phyloP scores from a whole-genome alignment of 2,888 invertebrate genomes.

The Yponomeuta malinellus region DNA sequence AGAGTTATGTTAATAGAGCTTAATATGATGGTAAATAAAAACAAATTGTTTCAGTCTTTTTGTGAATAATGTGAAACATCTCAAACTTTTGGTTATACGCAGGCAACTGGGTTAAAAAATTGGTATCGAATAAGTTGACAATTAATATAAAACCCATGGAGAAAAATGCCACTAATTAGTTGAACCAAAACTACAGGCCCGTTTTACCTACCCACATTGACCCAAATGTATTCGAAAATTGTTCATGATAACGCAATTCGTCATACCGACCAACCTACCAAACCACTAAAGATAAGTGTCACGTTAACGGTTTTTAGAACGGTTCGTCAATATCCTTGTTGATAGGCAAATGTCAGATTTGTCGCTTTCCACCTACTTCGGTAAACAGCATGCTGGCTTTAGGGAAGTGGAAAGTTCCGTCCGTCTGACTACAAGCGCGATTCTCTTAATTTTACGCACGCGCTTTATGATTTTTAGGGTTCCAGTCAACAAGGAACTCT shows the following conservation, averaged over 20 bases:
- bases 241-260: not conserved
- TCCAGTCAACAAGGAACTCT: too few species aligned
- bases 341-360: not conserved
- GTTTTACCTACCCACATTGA: not conserved
- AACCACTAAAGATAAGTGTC: not conserved
- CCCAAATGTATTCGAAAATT: not conserved
- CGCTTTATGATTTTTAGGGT: too few species aligned
- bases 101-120: too few species aligned
- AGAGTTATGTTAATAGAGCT: too few species aligned
- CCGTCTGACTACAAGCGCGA: too few species aligned
- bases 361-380: not conserved
- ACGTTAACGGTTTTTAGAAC: not conserved
- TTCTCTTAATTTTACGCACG: too few species aligned
- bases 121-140: too few species aligned
- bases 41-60: too few species aligned
- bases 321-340: not conserved
- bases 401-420: not conserved
- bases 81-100: too few species aligned
- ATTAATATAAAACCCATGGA: too few species aligned
- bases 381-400: not conserved
- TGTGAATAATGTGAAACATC: too few species aligned
- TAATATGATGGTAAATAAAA: too few species aligned
- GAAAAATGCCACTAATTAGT: not conserved
- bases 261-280: not conserved
- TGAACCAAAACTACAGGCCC: not conserved